Conservation (phyloP, 2,888 invertebrate genomes). For the Conus canariensis region DNA sequence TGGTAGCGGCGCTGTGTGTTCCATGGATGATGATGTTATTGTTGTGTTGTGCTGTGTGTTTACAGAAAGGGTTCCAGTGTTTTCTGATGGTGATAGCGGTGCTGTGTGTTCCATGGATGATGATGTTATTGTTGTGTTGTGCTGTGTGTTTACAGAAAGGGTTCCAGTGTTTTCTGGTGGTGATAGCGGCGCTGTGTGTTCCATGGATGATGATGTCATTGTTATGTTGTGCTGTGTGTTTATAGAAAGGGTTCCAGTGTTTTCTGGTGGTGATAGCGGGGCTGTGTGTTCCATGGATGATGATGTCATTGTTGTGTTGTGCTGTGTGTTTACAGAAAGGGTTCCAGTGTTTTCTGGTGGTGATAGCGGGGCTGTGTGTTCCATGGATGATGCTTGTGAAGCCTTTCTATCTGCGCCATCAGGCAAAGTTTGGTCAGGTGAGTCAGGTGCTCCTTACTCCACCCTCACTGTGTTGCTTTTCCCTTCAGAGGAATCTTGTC, state of each 20-base stretch:
- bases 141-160: conserved; percentile 58
- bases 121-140: conserved; percentile 80
- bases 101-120: conserved; percentile 95
- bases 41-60: neutral
- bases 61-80: conserved; percentile 78
- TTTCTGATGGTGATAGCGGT: conserved; percentile 82
- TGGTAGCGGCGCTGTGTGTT: conserved; percentile 87
- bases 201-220: conserved; percentile 92
- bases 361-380: conserved; percentile 87
- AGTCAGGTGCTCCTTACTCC: conserved; percentile 26
- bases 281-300: conserved; percentile 87
- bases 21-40: too few relatives aligned
- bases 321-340: conserved; percentile 68
- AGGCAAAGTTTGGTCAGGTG: conserved; percentile 68
- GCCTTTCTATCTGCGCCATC: conserved; percentile 84
- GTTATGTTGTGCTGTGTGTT: neutral
- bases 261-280: conserved; percentile 82
- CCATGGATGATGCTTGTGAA: conserved; percentile 98
- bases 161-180: conserved; percentile 76
- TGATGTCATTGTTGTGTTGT: neutral
- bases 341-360: conserved; percentile 76
- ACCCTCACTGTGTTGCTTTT: neutral
- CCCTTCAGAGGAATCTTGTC: neutral
- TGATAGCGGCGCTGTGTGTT: conserved; percentile 87
- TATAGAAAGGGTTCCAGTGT: conserved; percentile 78